Base-by-base conservation (phyloP, 2,797 vertebrate species). In the Microctenopoma stevenorrisi region DNA sequence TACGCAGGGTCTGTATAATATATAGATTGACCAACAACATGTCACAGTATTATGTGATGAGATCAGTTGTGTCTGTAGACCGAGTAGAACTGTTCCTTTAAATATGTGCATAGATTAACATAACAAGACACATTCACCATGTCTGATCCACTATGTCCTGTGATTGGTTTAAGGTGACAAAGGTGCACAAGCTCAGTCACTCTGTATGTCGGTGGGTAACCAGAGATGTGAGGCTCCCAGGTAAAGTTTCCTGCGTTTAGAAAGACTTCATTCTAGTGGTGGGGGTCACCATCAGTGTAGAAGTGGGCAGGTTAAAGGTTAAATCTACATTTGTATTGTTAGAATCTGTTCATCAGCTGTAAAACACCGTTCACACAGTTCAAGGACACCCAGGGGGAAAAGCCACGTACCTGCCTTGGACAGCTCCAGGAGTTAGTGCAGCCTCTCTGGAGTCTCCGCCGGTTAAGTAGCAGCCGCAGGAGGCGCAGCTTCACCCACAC, bases 401-500 rank as follows among this genome's bases (percentile, higher is more conserved):
- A 33, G 63, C 14, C 46, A 79, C 33, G 1, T 9, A 35, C 90
- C 73, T 90, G 91, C 92, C 92, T 86, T 71, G 78, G 83, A 80
- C 81, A 84, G 89, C 84, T 86, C 79, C 85, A 54, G 60, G 68
- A 85, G 80, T 86, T 82, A 53, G 57, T 42, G 62, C 72, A 40
- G 64, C 57, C 67, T 74, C 77, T 79, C 52, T 26, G 47, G 62
- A 59, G n/a, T 40, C 58, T 50, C 28, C 22, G 61, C 16, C 62
- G 44, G 16, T 2, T 35, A 12, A 57, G 51, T 7, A 16, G 1
- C 51, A 47, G 43, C 42, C 11, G 50, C 65, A 38, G 35, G 37
- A 44, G 11, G 38, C 54, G 16, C 30, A 46, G 35, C 40, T 25
- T 11, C 25, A 1, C 18, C 12, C 4, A 35, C 35, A 25, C 15